Conservation (phyloP, 2,888 invertebrate species). For the Cheilosia urbana region DNA sequence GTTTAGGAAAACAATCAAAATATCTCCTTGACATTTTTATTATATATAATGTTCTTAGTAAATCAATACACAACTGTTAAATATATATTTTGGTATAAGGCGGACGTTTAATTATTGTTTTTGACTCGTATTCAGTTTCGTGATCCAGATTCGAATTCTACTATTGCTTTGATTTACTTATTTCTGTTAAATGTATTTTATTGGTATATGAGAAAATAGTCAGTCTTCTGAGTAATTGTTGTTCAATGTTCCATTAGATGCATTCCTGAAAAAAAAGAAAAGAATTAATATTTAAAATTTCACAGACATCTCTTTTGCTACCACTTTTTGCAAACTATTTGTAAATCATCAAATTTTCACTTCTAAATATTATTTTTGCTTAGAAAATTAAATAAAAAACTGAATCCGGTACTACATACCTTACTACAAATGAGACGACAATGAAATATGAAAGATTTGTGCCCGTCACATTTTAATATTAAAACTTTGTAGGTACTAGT, state of each 20-base stretch:
- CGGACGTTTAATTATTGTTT: slow-evolving; percentile 1
- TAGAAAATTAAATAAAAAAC: too few relatives aligned
- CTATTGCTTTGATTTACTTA: background rate
- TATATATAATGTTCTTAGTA: background rate
- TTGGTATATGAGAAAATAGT: slow-evolving; percentile 28
- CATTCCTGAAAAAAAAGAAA: slow-evolving; percentile 34
- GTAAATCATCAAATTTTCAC: too few relatives aligned
- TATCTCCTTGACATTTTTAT: too few relatives aligned
- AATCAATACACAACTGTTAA: background rate
- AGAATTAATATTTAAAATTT: background rate
- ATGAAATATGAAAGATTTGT: too few relatives aligned
- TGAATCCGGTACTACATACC: too few relatives aligned
- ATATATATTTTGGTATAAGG: background rate
- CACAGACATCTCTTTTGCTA: background rate
- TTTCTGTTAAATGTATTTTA: slow-evolving; percentile 1
- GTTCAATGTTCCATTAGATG: slow-evolving; percentile 12
- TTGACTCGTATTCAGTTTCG: background rate
- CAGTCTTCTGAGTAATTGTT: slow-evolving; percentile 50
- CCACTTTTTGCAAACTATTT: background rate
- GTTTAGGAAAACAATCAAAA: too few relatives aligned
- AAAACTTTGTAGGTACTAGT: too few relatives aligned
- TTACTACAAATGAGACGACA: too few relatives aligned
- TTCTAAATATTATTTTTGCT: too few relatives aligned
- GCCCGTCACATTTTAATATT: too few relatives aligned
- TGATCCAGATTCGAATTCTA: background rate